Conservation (phyloP, 2,797 vertebrate species). For the Helicolenus hilgendorfi region DNA sequence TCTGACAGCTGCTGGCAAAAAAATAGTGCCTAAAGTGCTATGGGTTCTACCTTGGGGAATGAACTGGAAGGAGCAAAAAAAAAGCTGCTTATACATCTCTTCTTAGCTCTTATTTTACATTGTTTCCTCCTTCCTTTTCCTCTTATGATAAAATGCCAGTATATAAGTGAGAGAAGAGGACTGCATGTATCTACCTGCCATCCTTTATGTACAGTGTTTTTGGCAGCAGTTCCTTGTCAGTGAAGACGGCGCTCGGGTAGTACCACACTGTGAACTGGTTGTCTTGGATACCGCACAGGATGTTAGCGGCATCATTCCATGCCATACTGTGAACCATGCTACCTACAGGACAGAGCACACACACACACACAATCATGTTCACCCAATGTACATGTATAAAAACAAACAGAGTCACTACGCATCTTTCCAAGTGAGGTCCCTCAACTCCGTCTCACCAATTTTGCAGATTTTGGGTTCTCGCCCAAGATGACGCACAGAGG, state of each 20-base stretch:
- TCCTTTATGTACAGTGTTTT: constrained; percentile 94
- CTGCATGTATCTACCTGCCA: constrained; percentile 90
- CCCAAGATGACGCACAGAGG: constrained; percentile 93
- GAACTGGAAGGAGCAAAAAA: constrained; percentile 38
- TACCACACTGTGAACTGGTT: constrained; percentile 95
- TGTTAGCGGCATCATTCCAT: constrained; percentile 95
- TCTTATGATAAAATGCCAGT: background rate
- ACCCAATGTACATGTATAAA: background rate
- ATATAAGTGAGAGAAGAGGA: background rate
- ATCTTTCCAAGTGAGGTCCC: background rate
- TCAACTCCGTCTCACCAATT: constrained; percentile 92
- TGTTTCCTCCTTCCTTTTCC: background rate
- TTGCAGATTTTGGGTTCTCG: constrained; percentile 95
- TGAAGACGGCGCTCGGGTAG: constrained; percentile 94
- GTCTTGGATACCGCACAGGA: constrained; percentile 96
- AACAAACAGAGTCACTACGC: background rate
- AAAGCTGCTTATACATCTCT: constrained; percentile 25
- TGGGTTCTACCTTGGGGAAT: constrained; percentile 40
- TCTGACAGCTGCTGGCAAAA: constrained; percentile 61
- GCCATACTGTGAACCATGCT: constrained; percentile 96
- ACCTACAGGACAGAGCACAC: constrained; percentile 83
- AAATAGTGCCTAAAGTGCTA: constrained; percentile 18
- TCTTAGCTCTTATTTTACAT: constrained; percentile 18
- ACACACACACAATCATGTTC: background rate
- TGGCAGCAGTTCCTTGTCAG: constrained; percentile 95